Evolutionary conservation across 92 coral and sea anemone genomes (phyloP).

Genomic region (Scolanthus callimorphus): DNA sequence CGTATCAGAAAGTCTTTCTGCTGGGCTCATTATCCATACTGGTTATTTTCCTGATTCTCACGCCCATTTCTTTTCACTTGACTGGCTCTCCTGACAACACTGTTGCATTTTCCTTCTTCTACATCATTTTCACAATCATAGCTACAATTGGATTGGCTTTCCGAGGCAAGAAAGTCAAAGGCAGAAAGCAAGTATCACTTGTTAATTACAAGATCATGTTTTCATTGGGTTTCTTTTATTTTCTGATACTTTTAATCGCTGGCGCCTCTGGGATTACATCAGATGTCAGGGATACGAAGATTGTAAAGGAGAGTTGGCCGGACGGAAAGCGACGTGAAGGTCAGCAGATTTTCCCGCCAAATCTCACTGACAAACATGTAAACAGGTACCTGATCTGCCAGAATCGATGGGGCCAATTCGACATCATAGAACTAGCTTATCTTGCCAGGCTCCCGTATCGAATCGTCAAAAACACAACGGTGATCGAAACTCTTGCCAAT

Average conservation of each 20-base stretch:
- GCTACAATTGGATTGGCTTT: slow-evolving; percentile 3
- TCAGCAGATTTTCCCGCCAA: not conserved
- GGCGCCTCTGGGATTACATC: not conserved
- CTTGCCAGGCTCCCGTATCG: slow-evolving; percentile 47
- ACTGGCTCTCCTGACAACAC: slow-evolving; percentile 1
- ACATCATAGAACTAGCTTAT: slow-evolving; percentile 54
- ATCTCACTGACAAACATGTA: not conserved
- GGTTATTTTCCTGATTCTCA: slow-evolving; percentile 1
- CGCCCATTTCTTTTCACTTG: slow-evolving; percentile 10
- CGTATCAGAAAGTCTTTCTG: not conserved
- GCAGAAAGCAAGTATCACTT: slow-evolving; percentile 8
- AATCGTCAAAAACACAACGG: slow-evolving; percentile 1
- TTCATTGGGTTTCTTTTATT: slow-evolving; percentile 5
- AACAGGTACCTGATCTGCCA: slow-evolving; percentile 46
- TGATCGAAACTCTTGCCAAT: slow-evolving; percentile 11
- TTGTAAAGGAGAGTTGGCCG: not conserved
- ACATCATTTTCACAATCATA: slow-evolving; percentile 1
- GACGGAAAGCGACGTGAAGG: not conserved
- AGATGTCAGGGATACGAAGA: slow-evolving; percentile 7
- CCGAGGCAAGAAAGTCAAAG: slow-evolving; percentile 5
- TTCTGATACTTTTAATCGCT: not conserved
- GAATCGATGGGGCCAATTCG: slow-evolving; percentile 45
- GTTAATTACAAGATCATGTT: slow-evolving; percentile 10
- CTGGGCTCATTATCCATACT: not conserved
- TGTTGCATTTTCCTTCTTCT: slow-evolving; percentile 12